A percentile compares a stretch with the other conserved stretches of the same genome.
Conservation (phyloP, 1,140 invertebrate genomes). For the Brevipalpus yothersi region DNA sequence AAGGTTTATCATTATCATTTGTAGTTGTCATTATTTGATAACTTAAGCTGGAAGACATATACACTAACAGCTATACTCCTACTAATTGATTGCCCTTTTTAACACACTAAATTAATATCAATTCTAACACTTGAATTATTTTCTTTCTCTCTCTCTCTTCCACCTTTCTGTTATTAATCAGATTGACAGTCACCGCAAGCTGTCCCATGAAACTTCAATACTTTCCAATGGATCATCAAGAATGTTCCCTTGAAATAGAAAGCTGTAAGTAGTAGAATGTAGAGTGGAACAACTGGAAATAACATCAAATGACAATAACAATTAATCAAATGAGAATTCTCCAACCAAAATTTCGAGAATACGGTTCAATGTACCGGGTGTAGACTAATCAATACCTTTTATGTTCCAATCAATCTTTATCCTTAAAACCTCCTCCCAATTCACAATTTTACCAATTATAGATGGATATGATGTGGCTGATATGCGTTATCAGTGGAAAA, state of each 20-base stretch:
- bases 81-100: too few relatives aligned
- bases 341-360: background rate
- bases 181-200: constrained; percentile 20
- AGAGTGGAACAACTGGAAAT: too few relatives aligned
- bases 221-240: constrained; percentile 23
- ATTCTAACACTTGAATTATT: background rate
- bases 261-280: constrained; percentile 21
- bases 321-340: too few relatives aligned
- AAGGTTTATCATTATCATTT: too few relatives aligned
- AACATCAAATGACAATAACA: too few relatives aligned
- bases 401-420: background rate
- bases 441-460: constrained; percentile 20
- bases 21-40: too few relatives aligned
- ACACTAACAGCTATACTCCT: background rate
- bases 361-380: background rate
- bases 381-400: background rate
- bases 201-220: constrained; percentile 22
- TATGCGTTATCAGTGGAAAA: constrained; percentile 32
- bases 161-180: constrained; percentile 8
- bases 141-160: background rate
- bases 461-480: constrained; percentile 92
- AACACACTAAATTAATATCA: too few relatives aligned
- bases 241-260: constrained; percentile 26
- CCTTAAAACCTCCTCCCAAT: background rate
- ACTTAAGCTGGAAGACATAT: background rate